A percentile compares a stretch with the other conserved stretches of the same genome.
Evolutionary conservation across 1,140 invertebrate species (phyloP).

Genomic region (Cydia splendana): DNA sequence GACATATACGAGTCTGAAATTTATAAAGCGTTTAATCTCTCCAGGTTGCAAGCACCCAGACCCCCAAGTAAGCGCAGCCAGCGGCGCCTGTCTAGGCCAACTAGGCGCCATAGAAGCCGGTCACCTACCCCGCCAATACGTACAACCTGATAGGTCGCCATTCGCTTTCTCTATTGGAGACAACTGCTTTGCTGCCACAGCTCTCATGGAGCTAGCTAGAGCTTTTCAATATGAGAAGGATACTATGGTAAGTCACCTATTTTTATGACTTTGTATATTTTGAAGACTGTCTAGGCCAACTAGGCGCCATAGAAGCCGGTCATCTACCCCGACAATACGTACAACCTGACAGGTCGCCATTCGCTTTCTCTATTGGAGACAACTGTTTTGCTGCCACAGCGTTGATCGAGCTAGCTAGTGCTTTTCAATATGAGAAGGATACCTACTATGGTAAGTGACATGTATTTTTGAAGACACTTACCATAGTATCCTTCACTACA

Average conservation of each 20-base stretch:
- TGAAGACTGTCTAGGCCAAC: conserved; percentile 80
- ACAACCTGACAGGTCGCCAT: conserved; percentile 63
- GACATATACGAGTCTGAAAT: conserved; percentile 41
- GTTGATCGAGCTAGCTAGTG: conserved; percentile 37
- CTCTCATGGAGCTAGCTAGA: conserved; percentile 84
- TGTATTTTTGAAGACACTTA: too few relatives aligned
- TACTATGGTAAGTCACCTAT: conserved; percentile 77
- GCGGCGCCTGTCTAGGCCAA: conserved; percentile 92
- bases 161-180: conserved; percentile 82
- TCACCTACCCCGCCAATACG: conserved; percentile 83
- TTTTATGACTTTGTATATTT: neutral
- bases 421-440: conserved; percentile 73
- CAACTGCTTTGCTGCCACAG: conserved; percentile 83
- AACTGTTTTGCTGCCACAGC: conserved; percentile 80
- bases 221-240: conserved; percentile 88
- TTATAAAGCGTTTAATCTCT: conserved; percentile 57
- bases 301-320: conserved; percentile 94
- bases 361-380: conserved; percentile 82
- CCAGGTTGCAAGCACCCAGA: conserved; percentile 87
- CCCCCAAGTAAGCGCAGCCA: conserved; percentile 83
- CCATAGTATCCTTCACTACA: too few relatives aligned
- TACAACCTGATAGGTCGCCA: conserved; percentile 63
- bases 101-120: conserved; percentile 95
- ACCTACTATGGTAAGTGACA: too few relatives aligned
- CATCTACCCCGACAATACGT: conserved; percentile 83